phyloP scores from a whole-genome alignment of 2,113 vertebrate species.

The Myrmecobius fasciatus region DNA sequence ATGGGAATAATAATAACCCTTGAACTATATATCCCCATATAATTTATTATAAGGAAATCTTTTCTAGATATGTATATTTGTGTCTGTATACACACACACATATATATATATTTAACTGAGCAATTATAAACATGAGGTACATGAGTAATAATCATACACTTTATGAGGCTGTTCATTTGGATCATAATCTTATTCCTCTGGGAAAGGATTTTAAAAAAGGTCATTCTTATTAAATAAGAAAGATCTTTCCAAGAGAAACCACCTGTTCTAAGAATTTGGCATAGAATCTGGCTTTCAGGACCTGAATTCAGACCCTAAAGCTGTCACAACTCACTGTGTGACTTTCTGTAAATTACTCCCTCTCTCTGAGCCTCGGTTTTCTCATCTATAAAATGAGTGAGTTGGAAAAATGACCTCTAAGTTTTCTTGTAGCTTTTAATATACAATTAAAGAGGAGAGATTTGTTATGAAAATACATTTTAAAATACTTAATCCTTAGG shows the following conservation, averaged over 20 bases:
- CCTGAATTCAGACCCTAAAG: neutral
- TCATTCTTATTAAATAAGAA: neutral
- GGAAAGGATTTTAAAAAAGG: neutral
- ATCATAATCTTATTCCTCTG: neutral
- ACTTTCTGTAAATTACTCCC: neutral
- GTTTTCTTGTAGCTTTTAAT: neutral
- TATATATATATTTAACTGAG: no score
- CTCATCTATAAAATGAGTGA: neutral
- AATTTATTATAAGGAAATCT: neutral
- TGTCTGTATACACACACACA: no score
- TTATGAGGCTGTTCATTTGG: neutral
- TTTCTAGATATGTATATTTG: neutral
- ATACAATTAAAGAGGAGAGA: neutral
- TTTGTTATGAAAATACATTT: constrained; percentile 26
- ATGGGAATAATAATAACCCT: neutral
- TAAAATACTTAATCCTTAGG: constrained; percentile 52
- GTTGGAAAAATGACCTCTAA: neutral
- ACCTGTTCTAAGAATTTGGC: neutral
- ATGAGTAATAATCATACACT: neutral
- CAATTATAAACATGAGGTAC: neutral
- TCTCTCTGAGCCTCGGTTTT: neutral
- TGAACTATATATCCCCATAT: neutral
- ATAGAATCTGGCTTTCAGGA: neutral
- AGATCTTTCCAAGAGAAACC: neutral
- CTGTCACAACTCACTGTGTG: neutral